A percentile compares a stretch with the other conserved stretches of the same genome.
phyloP scores from a whole-genome alignment of 2,888 invertebrate genomes.

The Drosophila anomalata region DNA sequence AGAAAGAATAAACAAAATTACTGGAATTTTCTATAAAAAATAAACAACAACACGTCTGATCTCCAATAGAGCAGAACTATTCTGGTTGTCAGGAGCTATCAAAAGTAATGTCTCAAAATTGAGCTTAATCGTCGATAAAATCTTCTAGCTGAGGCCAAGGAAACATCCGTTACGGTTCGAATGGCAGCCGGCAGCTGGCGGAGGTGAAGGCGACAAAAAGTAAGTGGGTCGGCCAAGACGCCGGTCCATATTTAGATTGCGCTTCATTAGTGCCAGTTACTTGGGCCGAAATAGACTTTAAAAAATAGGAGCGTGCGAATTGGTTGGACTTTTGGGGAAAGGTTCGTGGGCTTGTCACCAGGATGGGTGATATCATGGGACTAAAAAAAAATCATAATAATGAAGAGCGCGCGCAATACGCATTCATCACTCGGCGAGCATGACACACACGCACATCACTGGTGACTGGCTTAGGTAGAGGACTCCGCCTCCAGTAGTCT shows the following conservation, averaged over 20 bases:
- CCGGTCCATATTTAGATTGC: constrained; percentile 67
- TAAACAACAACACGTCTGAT: not conserved
- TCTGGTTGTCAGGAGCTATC: constrained; percentile 34
- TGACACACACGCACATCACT: constrained; percentile 27
- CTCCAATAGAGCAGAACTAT: constrained; percentile 56
- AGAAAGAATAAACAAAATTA: constrained; percentile 24
- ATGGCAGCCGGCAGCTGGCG: constrained; percentile 7
- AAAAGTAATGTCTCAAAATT: constrained; percentile 66
- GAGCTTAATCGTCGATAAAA: constrained; percentile 65
- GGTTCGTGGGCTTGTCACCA: constrained; percentile 45
- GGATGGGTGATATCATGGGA: constrained; percentile 41
- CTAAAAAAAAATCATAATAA: not conserved
- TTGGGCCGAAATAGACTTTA: constrained; percentile 54
- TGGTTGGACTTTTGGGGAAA: constrained; percentile 32
- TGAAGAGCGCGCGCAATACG: constrained; percentile 31
- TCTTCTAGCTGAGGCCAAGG: constrained; percentile 25
- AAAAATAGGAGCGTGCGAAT: constrained; percentile 50
- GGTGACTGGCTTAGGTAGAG: constrained; percentile 27
- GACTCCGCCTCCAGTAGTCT: constrained; percentile 15
- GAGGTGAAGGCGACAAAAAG: constrained; percentile 51
- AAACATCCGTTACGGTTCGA: constrained; percentile 50
- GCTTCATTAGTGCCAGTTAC: constrained; percentile 46
- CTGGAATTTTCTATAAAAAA: not conserved
- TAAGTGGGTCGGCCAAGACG: constrained; percentile 61
- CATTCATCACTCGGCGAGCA: constrained; percentile 16